Base-by-base conservation (phyloP, 2,888 invertebrate species). In the Phengaris arion region DNA sequence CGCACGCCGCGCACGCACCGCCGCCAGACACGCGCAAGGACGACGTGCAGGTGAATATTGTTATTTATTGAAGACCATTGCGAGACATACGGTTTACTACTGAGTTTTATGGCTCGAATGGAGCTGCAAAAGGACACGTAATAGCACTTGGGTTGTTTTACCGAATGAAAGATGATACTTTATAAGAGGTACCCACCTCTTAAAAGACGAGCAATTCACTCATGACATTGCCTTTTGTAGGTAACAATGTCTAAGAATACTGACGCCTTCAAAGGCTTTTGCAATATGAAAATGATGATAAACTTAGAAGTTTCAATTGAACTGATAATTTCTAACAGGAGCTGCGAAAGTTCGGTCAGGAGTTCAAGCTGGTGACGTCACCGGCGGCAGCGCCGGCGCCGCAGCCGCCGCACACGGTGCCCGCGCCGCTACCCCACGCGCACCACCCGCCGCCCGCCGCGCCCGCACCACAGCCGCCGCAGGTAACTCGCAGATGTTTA, bases 321-420 rank as follows among this genome's bases (percentile, higher is more conserved):
- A 35, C 35, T 35, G 35, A 22, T 48, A 12, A 74, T 15, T 74
- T 74, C 2, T 8, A 15, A 0, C 85, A 95, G 88, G 97, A 97
- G 77, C 87, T 98, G 76, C 95, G 97, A 80, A 96, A 96, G 84
- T 98, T 98, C 87, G 95, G 96, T 0, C 94, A 96, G 82, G 97
- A 97, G 81, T 98, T 97, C 89, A 96, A 97, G 89, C 85, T 98
- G 85, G 89, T 89, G 78, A 79, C 86, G 51, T 90, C 93, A 0
- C 92, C 94, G 3, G 86, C 85, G 78, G 85, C 83, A 76, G 82
- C 81, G 77, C 80, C 81, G n/a, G 79, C 80, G 59, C 81, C 79
- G 59, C 81, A 77, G 70, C 82, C 81, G 57, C 85, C 76, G 74
- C 83, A 82, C 81, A 55, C 83, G 80, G 79, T 85, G 81, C 75